Evolutionary conservation across 2,888 invertebrate genomes (phyloP).

Genomic region (Vannuccia rotundouncinata): DNA sequence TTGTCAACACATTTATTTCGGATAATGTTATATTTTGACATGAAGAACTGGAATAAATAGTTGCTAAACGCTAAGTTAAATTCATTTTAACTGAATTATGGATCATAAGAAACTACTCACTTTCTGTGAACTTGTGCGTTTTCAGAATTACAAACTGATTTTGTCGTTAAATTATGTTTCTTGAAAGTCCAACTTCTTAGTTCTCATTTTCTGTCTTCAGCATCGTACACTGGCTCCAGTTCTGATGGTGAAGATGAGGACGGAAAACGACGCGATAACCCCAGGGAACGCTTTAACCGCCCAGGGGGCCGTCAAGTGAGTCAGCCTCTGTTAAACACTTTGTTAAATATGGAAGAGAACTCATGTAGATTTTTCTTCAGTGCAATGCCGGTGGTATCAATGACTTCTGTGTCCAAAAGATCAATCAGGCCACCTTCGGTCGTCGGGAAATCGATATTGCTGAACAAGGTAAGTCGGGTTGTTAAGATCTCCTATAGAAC

Average conservation of each 20-base stretch:
- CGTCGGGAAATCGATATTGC: slow-evolving; percentile 93
- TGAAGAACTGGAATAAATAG: too few relatives aligned
- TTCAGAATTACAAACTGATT: too few relatives aligned
- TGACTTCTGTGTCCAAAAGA: slow-evolving; percentile 88
- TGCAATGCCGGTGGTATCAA: slow-evolving; percentile 74
- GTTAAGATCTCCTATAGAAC: too few relatives aligned
- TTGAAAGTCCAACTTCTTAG: too few relatives aligned
- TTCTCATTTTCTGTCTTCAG: background rate
- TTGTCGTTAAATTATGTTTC: too few relatives aligned
- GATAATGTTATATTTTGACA: too few relatives aligned
- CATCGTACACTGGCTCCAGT: background rate
- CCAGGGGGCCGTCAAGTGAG: slow-evolving; percentile 46
- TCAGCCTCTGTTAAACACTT: background rate
- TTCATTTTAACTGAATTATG: too few relatives aligned
- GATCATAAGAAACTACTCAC: too few relatives aligned
- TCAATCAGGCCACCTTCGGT: slow-evolving; percentile 85
- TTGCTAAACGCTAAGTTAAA: too few relatives aligned
- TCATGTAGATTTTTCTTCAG: slow-evolving; percentile 58
- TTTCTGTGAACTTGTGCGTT: too few relatives aligned
- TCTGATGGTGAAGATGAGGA: slow-evolving; percentile 11
- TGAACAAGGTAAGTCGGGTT: slow-evolving; percentile 71
- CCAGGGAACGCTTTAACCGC: background rate
- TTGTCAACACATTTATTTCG: too few relatives aligned
- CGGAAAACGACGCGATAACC: background rate
- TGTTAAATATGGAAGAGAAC: background rate